phyloP scores from a whole-genome alignment of 1,140 invertebrate species.

The Rhagoletis zephyria region DNA sequence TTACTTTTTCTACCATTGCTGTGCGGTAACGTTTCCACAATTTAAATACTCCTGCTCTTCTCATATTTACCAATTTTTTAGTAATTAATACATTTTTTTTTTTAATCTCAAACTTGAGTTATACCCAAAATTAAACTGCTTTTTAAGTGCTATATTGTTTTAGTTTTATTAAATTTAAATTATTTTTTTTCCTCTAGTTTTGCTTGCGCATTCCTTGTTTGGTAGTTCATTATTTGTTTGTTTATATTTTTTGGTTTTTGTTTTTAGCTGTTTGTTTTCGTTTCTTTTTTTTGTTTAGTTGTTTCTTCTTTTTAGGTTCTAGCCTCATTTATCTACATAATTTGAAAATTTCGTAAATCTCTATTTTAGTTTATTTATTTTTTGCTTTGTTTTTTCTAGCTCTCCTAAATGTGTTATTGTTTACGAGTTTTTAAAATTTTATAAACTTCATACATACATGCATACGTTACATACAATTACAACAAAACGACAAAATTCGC shows the following conservation, averaged over 20 bases:
- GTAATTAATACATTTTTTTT: neutral
- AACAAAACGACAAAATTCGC: constrained; percentile 28
- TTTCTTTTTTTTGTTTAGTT: neutral
- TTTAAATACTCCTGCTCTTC: neutral
- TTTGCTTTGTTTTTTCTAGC: neutral
- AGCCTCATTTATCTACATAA: neutral
- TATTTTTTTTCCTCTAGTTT: constrained; percentile 47
- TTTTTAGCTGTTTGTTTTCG: neutral
- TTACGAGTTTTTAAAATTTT: constrained; percentile 51
- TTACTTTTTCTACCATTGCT: too few relatives aligned
- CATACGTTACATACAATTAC: constrained; percentile 32
- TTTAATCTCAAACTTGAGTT: constrained; percentile 1
- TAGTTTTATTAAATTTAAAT: constrained; percentile 50
- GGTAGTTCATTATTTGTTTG: constrained; percentile 44
- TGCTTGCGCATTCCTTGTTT: constrained; percentile 46
- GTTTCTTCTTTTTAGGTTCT: neutral
- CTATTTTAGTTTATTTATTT: neutral
- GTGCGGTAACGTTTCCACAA: too few relatives aligned
- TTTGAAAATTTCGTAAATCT: constrained; percentile 33
- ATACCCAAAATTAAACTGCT: constrained; percentile 8
- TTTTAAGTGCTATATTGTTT: constrained; percentile 45
- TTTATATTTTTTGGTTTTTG: neutral
- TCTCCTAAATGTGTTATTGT: constrained; percentile 21
- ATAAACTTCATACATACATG: constrained; percentile 22
- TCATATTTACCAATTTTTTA: neutral